Conservation (phyloP, 2,888 invertebrate species). For the Drosophila kanekoi region DNA sequence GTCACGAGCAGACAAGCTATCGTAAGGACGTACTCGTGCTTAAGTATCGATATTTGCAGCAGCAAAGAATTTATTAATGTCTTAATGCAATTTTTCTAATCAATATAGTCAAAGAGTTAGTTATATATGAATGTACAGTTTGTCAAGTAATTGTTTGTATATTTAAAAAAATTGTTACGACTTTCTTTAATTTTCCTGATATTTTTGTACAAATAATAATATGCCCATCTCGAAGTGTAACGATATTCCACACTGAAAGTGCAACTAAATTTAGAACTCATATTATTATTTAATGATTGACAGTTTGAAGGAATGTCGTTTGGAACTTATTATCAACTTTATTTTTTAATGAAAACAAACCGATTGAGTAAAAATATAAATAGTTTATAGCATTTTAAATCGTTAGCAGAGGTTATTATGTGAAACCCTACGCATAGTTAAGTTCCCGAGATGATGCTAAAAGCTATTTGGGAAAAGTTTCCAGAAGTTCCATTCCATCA, state of each 20-base stretch:
- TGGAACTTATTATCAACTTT: not conserved
- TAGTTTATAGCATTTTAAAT: not conserved
- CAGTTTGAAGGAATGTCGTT: conserved; percentile 3
- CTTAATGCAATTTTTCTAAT: not conserved
- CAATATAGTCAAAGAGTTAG: not conserved
- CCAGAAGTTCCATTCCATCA: too few species aligned
- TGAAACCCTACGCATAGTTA: too few species aligned
- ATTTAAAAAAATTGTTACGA: not conserved
- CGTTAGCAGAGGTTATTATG: not conserved
- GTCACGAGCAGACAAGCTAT: not conserved
- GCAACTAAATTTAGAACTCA: not conserved
- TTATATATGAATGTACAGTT: too few species aligned
- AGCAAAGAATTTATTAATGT: not conserved
- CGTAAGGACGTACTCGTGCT: not conserved
- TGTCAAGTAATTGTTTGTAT: too few species aligned
- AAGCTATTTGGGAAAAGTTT: too few species aligned
- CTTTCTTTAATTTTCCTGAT: too few species aligned
- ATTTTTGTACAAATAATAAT: too few species aligned
- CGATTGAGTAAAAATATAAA: not conserved
- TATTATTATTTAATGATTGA: not conserved
- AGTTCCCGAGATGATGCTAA: too few species aligned
- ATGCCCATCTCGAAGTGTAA: not conserved
- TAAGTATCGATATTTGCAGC: not conserved
- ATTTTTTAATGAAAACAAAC: not conserved
- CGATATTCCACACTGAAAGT: not conserved